phyloP scores from a whole-genome alignment of 1,140 invertebrate species.

The Drosophila sp. region DNA sequence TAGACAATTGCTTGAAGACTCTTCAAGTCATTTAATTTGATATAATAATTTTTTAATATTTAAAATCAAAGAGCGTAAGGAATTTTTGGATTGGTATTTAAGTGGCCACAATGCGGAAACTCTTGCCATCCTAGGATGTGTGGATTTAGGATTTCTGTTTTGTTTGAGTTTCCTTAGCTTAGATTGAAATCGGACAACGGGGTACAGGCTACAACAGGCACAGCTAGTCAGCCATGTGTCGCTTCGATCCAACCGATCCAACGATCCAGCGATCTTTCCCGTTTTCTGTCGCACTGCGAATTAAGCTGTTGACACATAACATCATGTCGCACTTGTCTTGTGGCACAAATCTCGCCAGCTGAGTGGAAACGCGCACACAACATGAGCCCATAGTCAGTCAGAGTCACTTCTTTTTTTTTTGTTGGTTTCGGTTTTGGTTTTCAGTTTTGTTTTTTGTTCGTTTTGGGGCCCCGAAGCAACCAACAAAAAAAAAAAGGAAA shows the following conservation, averaged over 20 bases:
- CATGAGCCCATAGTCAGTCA: conserved; percentile 60
- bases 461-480: conserved; percentile 39
- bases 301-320: conserved; percentile 81
- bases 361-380: conserved; percentile 79
- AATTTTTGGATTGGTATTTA: too few relatives aligned
- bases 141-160: conserved; percentile 27
- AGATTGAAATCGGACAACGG: conserved; percentile 70
- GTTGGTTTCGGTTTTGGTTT: not conserved
- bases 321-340: conserved; percentile 79
- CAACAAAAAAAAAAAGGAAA: conserved; percentile 16
- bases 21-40: too few relatives aligned
- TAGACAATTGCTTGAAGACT: conserved; percentile 44
- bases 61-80: too few relatives aligned
- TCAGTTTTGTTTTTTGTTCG: conserved; percentile 26
- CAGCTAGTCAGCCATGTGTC: conserved; percentile 20
- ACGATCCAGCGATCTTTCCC: conserved; percentile 13
- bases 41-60: too few relatives aligned
- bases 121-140: not conserved
- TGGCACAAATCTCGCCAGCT: conserved; percentile 80
- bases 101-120: conserved; percentile 32
- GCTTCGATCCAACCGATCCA: not conserved
- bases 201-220: conserved; percentile 35
- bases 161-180: conserved; percentile 31
- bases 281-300: conserved; percentile 66
- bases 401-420: conserved; percentile 5